Evolutionary conservation across 2,113 vertebrate species (phyloP).

Genomic region (Gopherus flavomarginatus): DNA sequence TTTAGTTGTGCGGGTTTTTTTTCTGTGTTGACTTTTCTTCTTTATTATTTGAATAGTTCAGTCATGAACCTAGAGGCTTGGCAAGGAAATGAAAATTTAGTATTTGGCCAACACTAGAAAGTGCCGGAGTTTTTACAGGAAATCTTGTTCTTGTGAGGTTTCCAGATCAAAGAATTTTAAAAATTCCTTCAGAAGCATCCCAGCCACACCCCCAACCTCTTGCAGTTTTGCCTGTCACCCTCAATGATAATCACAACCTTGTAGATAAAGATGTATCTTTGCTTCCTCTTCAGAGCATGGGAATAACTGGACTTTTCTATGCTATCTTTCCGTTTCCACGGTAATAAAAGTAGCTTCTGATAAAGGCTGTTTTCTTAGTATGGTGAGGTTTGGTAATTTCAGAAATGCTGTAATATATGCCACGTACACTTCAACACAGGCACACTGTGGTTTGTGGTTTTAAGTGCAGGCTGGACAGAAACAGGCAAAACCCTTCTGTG

Average conservation of each 20-base stretch:
- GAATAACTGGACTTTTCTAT: slow-evolving; percentile 54
- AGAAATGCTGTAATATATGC: slow-evolving; percentile 69
- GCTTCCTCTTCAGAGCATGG: slow-evolving; percentile 29
- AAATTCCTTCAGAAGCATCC: background rate
- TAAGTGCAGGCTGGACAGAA: slow-evolving; percentile 57
- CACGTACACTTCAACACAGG: slow-evolving; percentile 69
- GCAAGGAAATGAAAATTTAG: rapidly evolving
- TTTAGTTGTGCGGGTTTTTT: background rate
- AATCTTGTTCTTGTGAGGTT: rapidly evolving
- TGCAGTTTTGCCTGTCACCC: background rate
- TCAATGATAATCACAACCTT: background rate
- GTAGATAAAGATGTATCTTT: background rate
- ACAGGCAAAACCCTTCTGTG: slow-evolving; percentile 16
- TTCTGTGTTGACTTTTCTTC: background rate
- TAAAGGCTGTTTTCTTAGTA: slow-evolving; percentile 73
- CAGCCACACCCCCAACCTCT: background rate
- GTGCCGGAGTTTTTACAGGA: background rate
- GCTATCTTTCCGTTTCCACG: slow-evolving; percentile 81
- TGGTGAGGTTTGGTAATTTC: slow-evolving; percentile 75
- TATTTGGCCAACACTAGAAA: background rate
- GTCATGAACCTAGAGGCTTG: background rate
- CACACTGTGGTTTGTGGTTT: slow-evolving; percentile 27
- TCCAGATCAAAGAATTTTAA: background rate
- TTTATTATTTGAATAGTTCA: background rate
- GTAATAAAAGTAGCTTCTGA: slow-evolving; percentile 80